phyloP scores from a whole-genome alignment of 2,888 invertebrate genomes.

The Operophtera brumata region DNA sequence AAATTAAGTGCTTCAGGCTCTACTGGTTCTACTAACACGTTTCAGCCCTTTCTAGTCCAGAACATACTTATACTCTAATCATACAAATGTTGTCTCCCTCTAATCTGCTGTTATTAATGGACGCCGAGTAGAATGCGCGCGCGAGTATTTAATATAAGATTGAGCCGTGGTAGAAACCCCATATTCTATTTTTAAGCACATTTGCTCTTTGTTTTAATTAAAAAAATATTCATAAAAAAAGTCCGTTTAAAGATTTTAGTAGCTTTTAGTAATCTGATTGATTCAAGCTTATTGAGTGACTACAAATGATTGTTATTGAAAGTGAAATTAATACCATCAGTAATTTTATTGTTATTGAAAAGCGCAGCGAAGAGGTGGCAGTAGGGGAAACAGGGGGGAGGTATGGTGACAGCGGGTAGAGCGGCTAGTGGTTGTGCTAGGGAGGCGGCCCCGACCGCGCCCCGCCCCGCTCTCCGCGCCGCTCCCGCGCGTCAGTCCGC shows the following conservation, averaged over 20 bases:
- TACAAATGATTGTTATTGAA: conserved; percentile 36
- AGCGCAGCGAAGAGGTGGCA: conserved; percentile 50
- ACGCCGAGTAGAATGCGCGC: conserved; percentile 62
- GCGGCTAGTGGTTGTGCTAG: conserved; percentile 64
- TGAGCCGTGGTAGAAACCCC: not conserved
- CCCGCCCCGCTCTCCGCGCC: conserved; percentile 53
- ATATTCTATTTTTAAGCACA: not conserved
- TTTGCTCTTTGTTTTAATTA: no score
- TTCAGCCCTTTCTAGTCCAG: not conserved
- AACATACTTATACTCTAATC: conserved; percentile 8
- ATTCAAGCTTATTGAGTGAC: not conserved
- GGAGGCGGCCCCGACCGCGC: conserved; percentile 51
- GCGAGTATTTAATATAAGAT: conserved; percentile 35
- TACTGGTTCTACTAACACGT: not conserved
- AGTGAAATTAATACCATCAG: conserved; percentile 46
- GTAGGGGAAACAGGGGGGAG: conserved; percentile 43
- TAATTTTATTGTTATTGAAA: conserved; percentile 65
- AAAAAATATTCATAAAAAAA: no score
- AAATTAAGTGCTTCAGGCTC: no score
- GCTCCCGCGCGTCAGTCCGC: conserved; percentile 69
- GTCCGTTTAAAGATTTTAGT: no score
- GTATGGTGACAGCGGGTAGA: conserved; percentile 67
- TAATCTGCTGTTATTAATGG: conserved; percentile 63
- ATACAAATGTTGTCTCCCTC: conserved; percentile 52
- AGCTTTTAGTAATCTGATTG: no score